phyloP scores from a whole-genome alignment of 2,888 invertebrate species.

The Schizotus pectinicornis region DNA sequence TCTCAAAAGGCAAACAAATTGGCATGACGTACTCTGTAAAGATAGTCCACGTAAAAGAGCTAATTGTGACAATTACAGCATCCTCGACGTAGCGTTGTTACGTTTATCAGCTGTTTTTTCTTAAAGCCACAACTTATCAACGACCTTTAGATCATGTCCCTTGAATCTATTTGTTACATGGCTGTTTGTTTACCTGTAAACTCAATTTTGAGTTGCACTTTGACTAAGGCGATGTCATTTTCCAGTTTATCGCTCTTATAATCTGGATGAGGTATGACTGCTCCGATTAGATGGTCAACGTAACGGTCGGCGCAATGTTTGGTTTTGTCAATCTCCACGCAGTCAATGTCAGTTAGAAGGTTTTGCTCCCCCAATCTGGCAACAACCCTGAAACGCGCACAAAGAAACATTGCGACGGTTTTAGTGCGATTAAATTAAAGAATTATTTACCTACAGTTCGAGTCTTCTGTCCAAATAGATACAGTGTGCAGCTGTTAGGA shows the following conservation, averaged over 20 bases:
- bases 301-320: constrained; percentile 55
- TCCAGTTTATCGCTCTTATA: constrained; percentile 60
- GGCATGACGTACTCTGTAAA: constrained; percentile 56
- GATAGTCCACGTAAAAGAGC: constrained; percentile 5
- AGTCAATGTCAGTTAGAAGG: constrained; percentile 57
- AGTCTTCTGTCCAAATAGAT: constrained; percentile 49
- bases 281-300: constrained; percentile 63
- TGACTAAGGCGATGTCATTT: constrained; percentile 67
- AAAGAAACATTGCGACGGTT: constrained; percentile 6
- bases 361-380: constrained; percentile 71
- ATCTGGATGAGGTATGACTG: constrained; percentile 61
- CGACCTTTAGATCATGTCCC: not conserved
- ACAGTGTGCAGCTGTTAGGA: constrained; percentile 68
- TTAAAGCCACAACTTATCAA: not conserved
- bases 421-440: not conserved
- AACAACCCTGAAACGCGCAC: constrained; percentile 58
- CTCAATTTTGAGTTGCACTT: constrained; percentile 54
- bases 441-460: constrained; percentile 45
- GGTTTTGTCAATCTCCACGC: constrained; percentile 47
- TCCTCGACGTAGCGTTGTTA: not conserved
- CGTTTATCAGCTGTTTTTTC: not conserved
- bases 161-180: not conserved
- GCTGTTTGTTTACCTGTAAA: constrained; percentile 45
- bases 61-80: not conserved
- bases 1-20: constrained; percentile 58